phyloP scores from a whole-genome alignment of 1,140 invertebrate genomes.

The Reticulitermes speratus region DNA sequence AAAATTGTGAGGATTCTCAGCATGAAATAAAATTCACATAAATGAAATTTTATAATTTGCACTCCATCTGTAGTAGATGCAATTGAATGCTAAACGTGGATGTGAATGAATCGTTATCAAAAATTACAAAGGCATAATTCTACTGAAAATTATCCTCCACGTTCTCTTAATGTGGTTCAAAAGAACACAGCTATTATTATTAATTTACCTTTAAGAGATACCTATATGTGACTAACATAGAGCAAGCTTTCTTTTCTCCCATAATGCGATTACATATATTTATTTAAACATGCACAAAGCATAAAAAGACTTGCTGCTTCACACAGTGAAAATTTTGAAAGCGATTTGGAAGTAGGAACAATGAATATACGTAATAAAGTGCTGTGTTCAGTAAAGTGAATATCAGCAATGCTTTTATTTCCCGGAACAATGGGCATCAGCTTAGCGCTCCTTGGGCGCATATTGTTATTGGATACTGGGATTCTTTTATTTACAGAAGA shows the following conservation, averaged over 20 bases:
- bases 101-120: background rate
- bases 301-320: background rate
- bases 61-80: too few species aligned
- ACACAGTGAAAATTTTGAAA: background rate
- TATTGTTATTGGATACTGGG: background rate
- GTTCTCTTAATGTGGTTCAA: background rate
- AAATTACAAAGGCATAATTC: background rate
- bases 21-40: too few species aligned
- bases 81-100: background rate
- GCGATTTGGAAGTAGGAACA: background rate
- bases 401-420: background rate
- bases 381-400: background rate
- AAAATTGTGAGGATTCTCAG: too few species aligned
- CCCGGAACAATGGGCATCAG: background rate
- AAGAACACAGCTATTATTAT: background rate
- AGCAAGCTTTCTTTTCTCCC: background rate
- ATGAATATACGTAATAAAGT: background rate
- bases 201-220: background rate
- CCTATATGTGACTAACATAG: background rate
- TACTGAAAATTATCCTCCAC: background rate
- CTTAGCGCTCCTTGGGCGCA: background rate
- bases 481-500: background rate
- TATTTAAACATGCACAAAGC: background rate
- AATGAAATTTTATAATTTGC: too few species aligned
- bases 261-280: background rate